These are phyloP conservation scores for Fregata magnificens DNA, from an alignment of 2,113 vertebrate species.

Conservation along the genomic window DNA sequence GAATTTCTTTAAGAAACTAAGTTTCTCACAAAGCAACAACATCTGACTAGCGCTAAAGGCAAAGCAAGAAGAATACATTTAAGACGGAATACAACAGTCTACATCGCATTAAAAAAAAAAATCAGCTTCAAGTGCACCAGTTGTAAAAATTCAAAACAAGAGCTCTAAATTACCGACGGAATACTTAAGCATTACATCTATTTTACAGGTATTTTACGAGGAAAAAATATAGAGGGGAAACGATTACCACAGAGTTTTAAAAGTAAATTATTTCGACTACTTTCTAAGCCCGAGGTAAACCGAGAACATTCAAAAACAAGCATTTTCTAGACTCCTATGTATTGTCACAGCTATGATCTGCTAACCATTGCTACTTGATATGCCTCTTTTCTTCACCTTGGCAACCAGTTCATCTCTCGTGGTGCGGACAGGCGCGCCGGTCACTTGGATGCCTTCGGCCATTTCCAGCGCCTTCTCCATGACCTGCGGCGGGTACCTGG, in stretches of 20 bases:
- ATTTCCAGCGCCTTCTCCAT: conserved; percentile 93
- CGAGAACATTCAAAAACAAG: conserved; percentile 40
- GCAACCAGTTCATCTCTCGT: conserved; percentile 85
- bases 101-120: background rate
- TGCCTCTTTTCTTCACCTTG: conserved; percentile 88
- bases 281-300: background rate
- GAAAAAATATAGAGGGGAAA: background rate
- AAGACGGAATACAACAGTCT: background rate
- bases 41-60: background rate
- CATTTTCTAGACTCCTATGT: conserved; percentile 78
- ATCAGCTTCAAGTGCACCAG: background rate
- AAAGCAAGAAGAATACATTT: background rate
- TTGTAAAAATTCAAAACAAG: background rate
- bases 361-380: conserved; percentile 89
- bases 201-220: background rate
- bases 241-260: background rate
- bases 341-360: conserved; percentile 84
- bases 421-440: conserved; percentile 78
- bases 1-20: background rate
- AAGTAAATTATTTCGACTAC: background rate
- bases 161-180: background rate
- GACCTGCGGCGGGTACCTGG: conserved; percentile 87
- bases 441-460: conserved; percentile 89
- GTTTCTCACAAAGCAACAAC: background rate
- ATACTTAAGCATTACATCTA: rapidly evolving